Percentiles rank a stretch among this genome's conserved stretches.
Evolutionary conservation across 92 coral and sea anemone species (phyloP).

Genomic region (Anthopleura xanthogrammica): DNA sequence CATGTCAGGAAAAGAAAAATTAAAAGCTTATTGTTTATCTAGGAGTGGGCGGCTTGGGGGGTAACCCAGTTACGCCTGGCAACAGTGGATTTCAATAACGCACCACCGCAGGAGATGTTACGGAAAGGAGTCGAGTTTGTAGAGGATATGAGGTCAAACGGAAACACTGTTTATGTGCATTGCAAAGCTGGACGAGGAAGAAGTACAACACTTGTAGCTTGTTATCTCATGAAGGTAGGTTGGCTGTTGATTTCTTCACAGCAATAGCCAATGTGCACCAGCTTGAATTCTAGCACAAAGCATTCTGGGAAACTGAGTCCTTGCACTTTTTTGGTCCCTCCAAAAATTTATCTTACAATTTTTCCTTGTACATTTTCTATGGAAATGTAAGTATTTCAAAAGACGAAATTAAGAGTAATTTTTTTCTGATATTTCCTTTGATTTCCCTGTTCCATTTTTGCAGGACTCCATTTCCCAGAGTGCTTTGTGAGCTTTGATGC

Average conservation of each 20-base stretch:
- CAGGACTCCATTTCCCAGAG: no score
- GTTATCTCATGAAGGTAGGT: conserved; percentile 91
- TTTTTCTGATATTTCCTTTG: no score
- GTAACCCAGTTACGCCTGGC: conserved; percentile 73
- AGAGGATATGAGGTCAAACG: conserved; percentile 53
- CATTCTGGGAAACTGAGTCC: no score
- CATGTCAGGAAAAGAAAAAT: neutral
- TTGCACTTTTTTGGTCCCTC: no score
- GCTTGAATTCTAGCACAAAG: no score
- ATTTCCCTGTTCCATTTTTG: no score
- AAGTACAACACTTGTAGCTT: conserved; percentile 90
- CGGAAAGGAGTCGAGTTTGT: conserved; percentile 79
- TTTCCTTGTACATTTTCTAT: no score
- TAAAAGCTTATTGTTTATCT: neutral
- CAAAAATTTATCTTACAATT: no score
- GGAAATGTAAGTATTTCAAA: no score
- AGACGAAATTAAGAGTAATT: no score
- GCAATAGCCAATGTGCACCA: no score
- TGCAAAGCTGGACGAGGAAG: conserved; percentile 98
- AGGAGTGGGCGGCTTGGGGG: conserved; percentile 90
- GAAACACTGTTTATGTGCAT: conserved; percentile 84
- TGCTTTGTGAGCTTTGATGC: no score
- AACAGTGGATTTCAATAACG: conserved; percentile 91
- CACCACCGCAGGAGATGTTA: conserved; percentile 80
- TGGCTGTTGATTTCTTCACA: neutral